These are phyloP conservation scores for Cantharis rufa DNA, from an alignment of 2,888 invertebrate species.

Conservation along the genomic window DNA sequence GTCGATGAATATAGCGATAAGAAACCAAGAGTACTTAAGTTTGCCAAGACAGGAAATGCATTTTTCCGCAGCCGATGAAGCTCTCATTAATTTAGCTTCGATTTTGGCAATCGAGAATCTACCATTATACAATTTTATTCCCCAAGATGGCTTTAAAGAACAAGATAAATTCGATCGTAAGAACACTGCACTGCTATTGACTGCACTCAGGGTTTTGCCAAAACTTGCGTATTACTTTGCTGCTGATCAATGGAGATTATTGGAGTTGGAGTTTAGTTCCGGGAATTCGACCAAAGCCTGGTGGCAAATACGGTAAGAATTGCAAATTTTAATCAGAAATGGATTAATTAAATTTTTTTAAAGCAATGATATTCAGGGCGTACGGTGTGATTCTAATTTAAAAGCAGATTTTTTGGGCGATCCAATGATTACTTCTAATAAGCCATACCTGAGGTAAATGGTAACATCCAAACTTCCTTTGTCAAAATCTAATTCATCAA, in stretches of 20 bases:
- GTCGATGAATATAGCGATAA: constrained; percentile 54
- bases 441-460: constrained; percentile 61
- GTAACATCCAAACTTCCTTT: neutral
- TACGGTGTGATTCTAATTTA: constrained; percentile 57
- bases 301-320: constrained; percentile 59
- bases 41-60: constrained; percentile 39
- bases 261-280: constrained; percentile 40
- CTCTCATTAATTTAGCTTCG: constrained; percentile 59
- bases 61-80: constrained; percentile 60
- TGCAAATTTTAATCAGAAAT: constrained; percentile 39
- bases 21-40: constrained; percentile 41
- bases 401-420: constrained; percentile 61
- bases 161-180: constrained; percentile 56
- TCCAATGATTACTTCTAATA: constrained; percentile 59
- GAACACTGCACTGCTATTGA: constrained; percentile 59
- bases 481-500: neutral
- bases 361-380: constrained; percentile 42
- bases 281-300: constrained; percentile 50
- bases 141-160: constrained; percentile 53
- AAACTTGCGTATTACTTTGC: constrained; percentile 62
- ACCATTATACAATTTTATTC: constrained; percentile 57
- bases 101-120: constrained; percentile 61
- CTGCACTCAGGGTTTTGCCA: constrained; percentile 62
- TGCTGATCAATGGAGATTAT: constrained; percentile 62
- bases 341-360: constrained; percentile 14